Evolutionary conservation across 1,140 invertebrate genomes (phyloP).

Genomic region (Copidosoma floridanum): DNA sequence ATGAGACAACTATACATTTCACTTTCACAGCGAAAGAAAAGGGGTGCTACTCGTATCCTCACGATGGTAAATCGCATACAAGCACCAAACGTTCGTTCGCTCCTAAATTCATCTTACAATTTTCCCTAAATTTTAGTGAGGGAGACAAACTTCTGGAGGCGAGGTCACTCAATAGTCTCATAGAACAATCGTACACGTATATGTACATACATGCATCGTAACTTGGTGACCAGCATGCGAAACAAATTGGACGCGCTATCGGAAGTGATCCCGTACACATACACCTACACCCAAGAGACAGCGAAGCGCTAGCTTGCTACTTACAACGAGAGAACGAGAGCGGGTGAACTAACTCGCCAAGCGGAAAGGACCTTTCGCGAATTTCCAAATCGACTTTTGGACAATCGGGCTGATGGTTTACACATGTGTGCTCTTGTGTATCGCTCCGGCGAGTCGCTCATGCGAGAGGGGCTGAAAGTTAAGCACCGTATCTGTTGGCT

Average conservation of each 20-base stretch:
- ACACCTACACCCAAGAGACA: too few species aligned
- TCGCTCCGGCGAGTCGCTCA: neutral
- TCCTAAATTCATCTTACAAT: constrained; percentile 3
- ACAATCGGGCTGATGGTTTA: neutral
- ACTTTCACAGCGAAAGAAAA: too few species aligned
- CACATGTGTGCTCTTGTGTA: too few species aligned
- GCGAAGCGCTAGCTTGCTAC: too few species aligned
- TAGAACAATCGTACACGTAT: too few species aligned
- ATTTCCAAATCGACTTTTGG: constrained; percentile 10
- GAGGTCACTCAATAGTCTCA: too few species aligned
- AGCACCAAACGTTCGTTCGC: neutral
- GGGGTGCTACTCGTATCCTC: too few species aligned
- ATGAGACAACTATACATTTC: too few species aligned
- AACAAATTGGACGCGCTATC: constrained; percentile 23
- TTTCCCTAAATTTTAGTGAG: constrained; percentile 14
- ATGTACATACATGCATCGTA: too few species aligned
- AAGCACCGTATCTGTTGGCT: neutral
- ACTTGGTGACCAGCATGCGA: constrained; percentile 1
- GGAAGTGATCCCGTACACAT: neutral
- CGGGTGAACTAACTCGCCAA: neutral
- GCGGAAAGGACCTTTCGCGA: neutral
- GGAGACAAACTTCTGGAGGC: constrained; percentile 4
- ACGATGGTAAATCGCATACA: too few species aligned
- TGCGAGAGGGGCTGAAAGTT: neutral
- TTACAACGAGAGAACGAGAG: too few species aligned